Percentiles rank a stretch among this genome's conserved stretches.
Conservation (phyloP, 2,797 vertebrate species). For the Gastrophryne carolinensis region DNA sequence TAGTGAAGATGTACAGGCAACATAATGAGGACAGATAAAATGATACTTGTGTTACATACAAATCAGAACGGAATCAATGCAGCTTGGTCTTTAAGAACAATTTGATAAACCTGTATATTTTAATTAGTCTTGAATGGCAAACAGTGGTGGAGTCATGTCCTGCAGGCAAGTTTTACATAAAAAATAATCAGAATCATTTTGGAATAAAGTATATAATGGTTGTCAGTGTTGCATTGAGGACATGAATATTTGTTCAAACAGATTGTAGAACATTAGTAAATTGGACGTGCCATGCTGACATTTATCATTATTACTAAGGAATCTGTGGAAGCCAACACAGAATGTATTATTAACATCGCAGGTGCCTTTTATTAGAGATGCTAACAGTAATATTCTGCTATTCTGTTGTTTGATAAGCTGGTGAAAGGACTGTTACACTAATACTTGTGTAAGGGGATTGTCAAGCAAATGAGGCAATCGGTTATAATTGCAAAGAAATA, state of each 20-base stretch:
- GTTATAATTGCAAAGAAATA: no score
- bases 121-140: slow-evolving; percentile 35
- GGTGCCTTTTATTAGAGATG: no score
- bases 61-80: slow-evolving; percentile 27
- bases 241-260: background rate
- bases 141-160: slow-evolving; percentile 15
- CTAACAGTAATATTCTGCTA: no score
- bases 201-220: background rate
- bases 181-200: slow-evolving; percentile 5
- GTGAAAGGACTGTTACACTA: no score
- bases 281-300: background rate
- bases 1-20: slow-evolving; percentile 63
- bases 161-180: background rate
- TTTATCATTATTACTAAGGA: no score
- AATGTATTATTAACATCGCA: no score
- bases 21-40: slow-evolving; percentile 69
- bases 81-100: slow-evolving; percentile 17
- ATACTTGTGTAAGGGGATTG: no score
- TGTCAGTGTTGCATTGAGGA: background rate
- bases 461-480: no score
- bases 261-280: background rate
- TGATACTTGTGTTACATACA: slow-evolving; percentile 55
- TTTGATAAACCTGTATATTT: slow-evolving; percentile 37
- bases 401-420: no score
- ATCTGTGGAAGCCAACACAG: no score